Conservation (phyloP, 2,113 vertebrate genomes). For the Callocephalon fimbriatum region DNA sequence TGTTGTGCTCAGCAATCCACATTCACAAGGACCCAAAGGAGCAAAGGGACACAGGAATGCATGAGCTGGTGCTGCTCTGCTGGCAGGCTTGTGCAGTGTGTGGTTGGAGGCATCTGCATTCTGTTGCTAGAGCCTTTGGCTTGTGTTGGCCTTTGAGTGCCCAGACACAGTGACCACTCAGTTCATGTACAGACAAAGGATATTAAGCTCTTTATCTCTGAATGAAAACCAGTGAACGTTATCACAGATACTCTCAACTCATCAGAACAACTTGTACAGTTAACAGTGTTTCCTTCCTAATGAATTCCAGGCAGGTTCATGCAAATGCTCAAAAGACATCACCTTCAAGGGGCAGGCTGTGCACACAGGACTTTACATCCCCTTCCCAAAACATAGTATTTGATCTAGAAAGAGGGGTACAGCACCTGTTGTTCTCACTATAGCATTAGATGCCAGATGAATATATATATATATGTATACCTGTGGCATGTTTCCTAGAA, state of each 20-base stretch:
- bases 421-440: neutral
- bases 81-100: neutral
- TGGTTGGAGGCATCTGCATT: neutral
- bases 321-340: neutral
- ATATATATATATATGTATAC: neutral
- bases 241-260: neutral
- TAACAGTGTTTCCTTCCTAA: neutral
- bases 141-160: neutral
- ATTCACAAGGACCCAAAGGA: neutral
- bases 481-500: neutral
- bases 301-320: neutral
- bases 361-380: neutral
- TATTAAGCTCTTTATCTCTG: neutral
- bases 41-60: accelerated
- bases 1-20: neutral
- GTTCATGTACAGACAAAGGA: accelerated
- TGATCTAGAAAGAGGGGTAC: neutral
- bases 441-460: neutral
- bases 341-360: neutral
- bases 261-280: neutral
- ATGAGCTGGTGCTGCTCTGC: accelerated
- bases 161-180: neutral
- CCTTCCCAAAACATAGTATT: neutral
- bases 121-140: neutral
- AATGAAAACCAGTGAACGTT: neutral